These are phyloP conservation scores for Thalpophila matura DNA, from an alignment of 2,888 invertebrate genomes.

Conservation along the genomic window DNA sequence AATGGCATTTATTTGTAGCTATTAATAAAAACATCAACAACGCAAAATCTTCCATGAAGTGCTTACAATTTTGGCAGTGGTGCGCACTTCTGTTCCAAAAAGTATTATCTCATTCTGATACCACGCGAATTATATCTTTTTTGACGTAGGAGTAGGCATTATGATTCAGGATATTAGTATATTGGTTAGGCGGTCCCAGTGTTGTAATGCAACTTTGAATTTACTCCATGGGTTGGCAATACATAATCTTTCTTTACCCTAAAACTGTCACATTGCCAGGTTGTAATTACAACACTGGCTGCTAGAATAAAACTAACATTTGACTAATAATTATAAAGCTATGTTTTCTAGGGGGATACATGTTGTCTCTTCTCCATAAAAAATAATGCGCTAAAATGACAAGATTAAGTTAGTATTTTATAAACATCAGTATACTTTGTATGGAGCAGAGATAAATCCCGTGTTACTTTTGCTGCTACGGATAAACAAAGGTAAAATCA, in stretches of 20 bases:
- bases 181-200: conserved; percentile 5
- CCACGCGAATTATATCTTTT: conserved; percentile 12
- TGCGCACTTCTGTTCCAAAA: not conserved
- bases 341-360: not conserved
- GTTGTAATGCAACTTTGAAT: not conserved
- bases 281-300: not conserved
- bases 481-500: conserved; percentile 28
- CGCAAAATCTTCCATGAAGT: not conserved
- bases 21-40: not conserved
- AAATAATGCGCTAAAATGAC: not conserved
- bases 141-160: conserved; percentile 34
- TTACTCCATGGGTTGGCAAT: not conserved
- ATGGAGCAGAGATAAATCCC: not conserved
- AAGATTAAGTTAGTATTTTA: not conserved
- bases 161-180: conserved; percentile 35
- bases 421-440: not conserved
- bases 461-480: conserved; percentile 27
- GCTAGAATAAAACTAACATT: conserved; percentile 17
- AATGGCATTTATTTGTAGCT: not conserved
- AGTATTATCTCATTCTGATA: not conserved
- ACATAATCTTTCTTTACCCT: not conserved
- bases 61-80: not conserved
- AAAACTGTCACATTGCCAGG: not conserved
- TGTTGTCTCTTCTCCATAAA: conserved; percentile 22
- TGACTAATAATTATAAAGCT: conserved; percentile 8